phyloP scores from a whole-genome alignment of 1,140 invertebrate species.

The Drosophila eugracilis region DNA sequence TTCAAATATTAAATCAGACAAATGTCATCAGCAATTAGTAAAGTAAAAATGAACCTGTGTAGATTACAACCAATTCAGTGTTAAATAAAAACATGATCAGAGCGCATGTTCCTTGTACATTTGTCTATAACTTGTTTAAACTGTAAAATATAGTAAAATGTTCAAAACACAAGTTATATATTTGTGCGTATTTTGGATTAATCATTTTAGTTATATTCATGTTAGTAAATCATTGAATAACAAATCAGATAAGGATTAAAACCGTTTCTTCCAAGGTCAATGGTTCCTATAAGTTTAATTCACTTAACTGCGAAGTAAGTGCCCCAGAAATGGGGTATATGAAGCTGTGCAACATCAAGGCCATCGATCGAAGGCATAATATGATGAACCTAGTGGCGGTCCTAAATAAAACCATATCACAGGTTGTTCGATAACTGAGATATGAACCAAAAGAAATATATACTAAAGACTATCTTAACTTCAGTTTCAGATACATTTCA shows the following conservation, averaged over 20 bases:
- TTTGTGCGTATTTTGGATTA: background rate
- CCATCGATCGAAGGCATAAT: slow-evolving; percentile 35
- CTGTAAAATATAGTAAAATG: too few relatives aligned
- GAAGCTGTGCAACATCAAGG: slow-evolving; percentile 36
- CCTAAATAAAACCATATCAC: slow-evolving; percentile 24
- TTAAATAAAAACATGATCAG: background rate
- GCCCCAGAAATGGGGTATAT: background rate
- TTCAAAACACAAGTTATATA: background rate
- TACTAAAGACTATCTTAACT: too few relatives aligned
- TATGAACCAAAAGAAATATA: too few relatives aligned
- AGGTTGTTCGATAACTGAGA: slow-evolving; percentile 28
- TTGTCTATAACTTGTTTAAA: background rate
- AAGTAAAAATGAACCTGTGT: background rate
- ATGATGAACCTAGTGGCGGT: slow-evolving; percentile 6
- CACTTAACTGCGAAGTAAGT: background rate
- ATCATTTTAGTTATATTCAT: background rate
- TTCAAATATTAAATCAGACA: background rate
- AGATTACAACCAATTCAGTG: too few relatives aligned
- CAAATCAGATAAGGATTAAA: background rate
- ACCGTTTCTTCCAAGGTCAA: background rate
- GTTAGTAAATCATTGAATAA: background rate
- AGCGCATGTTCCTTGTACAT: background rate
- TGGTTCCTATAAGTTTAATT: slow-evolving; percentile 31
- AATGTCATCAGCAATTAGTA: background rate
- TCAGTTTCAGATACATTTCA: slow-evolving; percentile 3